Base-by-base conservation (phyloP, 2,888 invertebrate species). In the Polydesmus complanatus region DNA sequence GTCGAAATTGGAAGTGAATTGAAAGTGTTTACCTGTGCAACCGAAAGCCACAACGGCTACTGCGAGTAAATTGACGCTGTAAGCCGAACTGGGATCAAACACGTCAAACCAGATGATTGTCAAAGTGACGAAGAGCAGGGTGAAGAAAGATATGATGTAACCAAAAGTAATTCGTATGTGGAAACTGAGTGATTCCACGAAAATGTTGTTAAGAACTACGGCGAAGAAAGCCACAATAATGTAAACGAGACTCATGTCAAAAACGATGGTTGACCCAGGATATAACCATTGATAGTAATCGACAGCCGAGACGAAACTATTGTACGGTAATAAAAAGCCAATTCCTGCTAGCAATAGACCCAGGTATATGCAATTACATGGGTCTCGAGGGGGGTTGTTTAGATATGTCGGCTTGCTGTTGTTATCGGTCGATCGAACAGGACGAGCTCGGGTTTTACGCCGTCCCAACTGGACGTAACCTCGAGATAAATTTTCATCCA, bases 241-340 rank as follows among this genome's bases (percentile, higher is more conserved):
- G 74, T 93, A 93, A 50, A 91, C 88, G 65, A 90, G 81, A 18
- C 90, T 90, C 86, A 93, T 90, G 73, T 93, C 93, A 73, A 93
- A 86, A 69, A 92, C 86, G 64, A 93, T 89, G 1, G 88, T 86
- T 0, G 87, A 83, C 60, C 83, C 83, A 0, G 89, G 90, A 73
- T 88, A 92, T 67, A 86, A 81, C 22, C 80, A 79, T 76, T 90
- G 88, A 77, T 90, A 93, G 75, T 89, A 93, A 75, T 93, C 93
- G 68, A 90, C 89, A 8, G 93, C 92, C 76, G 91, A 90, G 71
- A 93, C 89, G 73, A 93, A 93, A 72, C 91, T 91, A 80, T 92
- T 92, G 75, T 91, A 93, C 11, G 93, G 93, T 64, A 93, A 79
- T 56, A 93, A 79, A 72, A 93, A 93, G 52, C 92, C 92, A 66